Evolutionary conservation across 2,797 vertebrate genomes (phyloP), one percentile per base, ranked within the genome.

Genomic region (Fistularia tabacaria): DNA sequence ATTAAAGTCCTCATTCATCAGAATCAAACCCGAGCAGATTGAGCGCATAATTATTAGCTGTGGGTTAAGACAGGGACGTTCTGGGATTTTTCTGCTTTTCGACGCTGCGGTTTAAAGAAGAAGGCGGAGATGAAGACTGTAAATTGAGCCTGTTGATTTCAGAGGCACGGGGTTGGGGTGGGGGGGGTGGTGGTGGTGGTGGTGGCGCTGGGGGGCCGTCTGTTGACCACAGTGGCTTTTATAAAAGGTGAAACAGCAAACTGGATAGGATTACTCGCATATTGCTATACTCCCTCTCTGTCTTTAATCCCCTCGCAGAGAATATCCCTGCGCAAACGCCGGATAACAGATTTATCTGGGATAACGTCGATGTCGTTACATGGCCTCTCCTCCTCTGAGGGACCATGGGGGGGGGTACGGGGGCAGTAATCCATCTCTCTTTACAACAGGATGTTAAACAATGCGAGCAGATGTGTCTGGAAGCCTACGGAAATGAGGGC

Each of bases 331-430:
- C 55, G 73, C 67, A 79, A 76, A 84, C 59, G 65, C 64, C 11
- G 76, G 77, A 77, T 80, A 84, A 85, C 84, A 88, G 89, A 89
- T 89, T 91, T 89, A 88, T 84, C 80, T 67, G 73, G 86, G 87
- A 90, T 90, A 86, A 90, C 63, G 67, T 85, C 74, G 59, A 57
- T 85, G 85, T 80, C 42, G 74, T 82, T 83, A 79, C 87, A 84
- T 49, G 40, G 78, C 69, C 80, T 64, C 52, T 69, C 67, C 53
- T 69, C 62, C 65, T 65, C 70, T 68, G 64, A 37, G 45, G 69
- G 72, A 59, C 75, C 81, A n/a, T 2, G 25, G 25, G 25, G 5
- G 25, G 25, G 25, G 25, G 25, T 25, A 25, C 25, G 63, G 73
- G 81, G 86, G 69, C 80, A 81, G 63, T 90, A 90, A 90, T 91